Base-by-base conservation (phyloP, 2,888 invertebrate species). In the Troides aeacus region DNA sequence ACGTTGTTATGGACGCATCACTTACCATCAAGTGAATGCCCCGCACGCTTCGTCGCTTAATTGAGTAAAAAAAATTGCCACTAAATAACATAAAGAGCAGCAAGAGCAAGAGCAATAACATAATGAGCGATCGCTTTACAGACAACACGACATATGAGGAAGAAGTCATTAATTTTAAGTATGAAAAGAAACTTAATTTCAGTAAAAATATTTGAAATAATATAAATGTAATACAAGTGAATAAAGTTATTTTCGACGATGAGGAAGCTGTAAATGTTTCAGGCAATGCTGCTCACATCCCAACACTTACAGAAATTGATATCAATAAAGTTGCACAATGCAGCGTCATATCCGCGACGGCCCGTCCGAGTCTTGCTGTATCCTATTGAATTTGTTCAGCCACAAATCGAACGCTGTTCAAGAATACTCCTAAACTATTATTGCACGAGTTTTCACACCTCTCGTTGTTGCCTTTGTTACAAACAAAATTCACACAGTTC, bases 301-400 rank as follows among this genome's bases (percentile, higher is more conserved):
- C 42, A 42, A 60, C 50, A 64, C 39, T 53, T 18, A 59, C 53
- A 56, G 59, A 68, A 68, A 64, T 61, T 68, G 60, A 64, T 68
- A 60, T 68, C 68, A 60, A 60, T 61, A 64, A 64, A 68, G 60
- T 64, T 64, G 36, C 74, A 80, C 78, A 80, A 78, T 79, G 77
- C 75, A 70, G 77, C 72, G 72, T 77, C 70, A 76, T 79, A 78
- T 72, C 71, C 72, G 72, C 72, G 70, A 70, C 72, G 71, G 75
- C 21, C 72, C 74, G 75, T 74, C 74, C 67, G 74, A 76, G 76
- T 77, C 80, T 81, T 78, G 75, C 81, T 81, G 79, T 80, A 78
- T 73, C 77, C 78, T 73, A 80, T 84, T 80, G 76, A 79, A 80
- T 81, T 82, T 78, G 78, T 77, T 76, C 76, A 77, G 79, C 82